These are phyloP conservation scores for Oreochromis mossambicus DNA, from an alignment of 2,797 vertebrate species.

Conservation along the genomic window DNA sequence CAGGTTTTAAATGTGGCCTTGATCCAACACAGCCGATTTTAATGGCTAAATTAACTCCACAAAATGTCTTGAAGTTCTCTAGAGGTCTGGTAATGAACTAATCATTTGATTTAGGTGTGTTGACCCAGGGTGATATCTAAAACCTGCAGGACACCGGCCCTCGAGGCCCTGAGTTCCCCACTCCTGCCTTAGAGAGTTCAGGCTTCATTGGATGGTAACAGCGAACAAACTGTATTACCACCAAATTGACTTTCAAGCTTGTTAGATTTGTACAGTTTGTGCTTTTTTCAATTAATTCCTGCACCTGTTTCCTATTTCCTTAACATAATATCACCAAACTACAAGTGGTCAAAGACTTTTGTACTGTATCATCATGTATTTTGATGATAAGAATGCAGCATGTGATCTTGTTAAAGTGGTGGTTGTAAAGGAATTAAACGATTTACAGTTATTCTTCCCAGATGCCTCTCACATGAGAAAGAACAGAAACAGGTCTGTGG, in stretches of 20 bases:
- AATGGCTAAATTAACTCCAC: no score
- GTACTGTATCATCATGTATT: not conserved
- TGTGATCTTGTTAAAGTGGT: not conserved
- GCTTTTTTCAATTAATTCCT: not conserved
- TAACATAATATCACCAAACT: not conserved
- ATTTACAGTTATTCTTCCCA: not conserved
- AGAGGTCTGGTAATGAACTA: not conserved
- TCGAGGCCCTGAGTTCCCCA: not conserved
- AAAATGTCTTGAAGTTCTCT: not conserved
- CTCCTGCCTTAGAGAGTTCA: not conserved
- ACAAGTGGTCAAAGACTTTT: not conserved
- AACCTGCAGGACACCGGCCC: not conserved
- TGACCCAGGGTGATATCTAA: not conserved
- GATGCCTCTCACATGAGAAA: not conserved
- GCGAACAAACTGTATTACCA: not conserved
- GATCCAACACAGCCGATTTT: no score
- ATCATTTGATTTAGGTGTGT: not conserved
- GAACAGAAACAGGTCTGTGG: not conserved
- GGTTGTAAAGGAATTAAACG: not conserved
- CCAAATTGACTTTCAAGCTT: not conserved
- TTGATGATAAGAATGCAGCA: fast-evolving
- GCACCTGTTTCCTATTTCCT: not conserved
- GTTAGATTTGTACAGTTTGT: not conserved
- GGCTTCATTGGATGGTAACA: not conserved
- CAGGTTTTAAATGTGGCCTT: not conserved